phyloP scores from a whole-genome alignment of 2,888 invertebrate genomes.

The Petrolisthes cinctipes region DNA sequence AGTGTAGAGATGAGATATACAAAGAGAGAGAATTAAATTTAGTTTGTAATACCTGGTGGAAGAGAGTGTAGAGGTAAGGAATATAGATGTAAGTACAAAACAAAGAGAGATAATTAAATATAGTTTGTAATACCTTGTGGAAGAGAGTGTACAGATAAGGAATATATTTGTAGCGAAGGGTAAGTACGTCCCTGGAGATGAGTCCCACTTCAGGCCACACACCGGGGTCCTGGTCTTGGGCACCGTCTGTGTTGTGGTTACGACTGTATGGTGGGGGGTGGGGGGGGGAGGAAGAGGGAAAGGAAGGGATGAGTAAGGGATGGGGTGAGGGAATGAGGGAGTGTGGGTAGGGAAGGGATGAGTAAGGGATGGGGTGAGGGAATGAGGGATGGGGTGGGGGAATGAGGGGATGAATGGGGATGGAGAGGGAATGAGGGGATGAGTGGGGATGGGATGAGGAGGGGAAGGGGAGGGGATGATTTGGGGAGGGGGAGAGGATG shows the following conservation, averaged over 20 bases:
- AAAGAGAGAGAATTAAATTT: not conserved
- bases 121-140: not conserved
- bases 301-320: not conserved
- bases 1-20: not conserved
- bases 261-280: conserved; percentile 10
- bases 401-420: no score
- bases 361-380: not conserved
- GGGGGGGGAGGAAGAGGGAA: not conserved
- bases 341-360: not conserved
- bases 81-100: no score
- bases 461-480: not conserved
- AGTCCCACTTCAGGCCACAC: conserved; percentile 63
- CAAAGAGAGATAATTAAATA: not conserved
- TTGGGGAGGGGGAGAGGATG: not conserved
- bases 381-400: not conserved
- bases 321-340: not conserved
- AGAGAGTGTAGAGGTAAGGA: not conserved
- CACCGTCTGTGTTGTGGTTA: conserved; percentile 30
- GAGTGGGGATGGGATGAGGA: not conserved
- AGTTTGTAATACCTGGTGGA: not conserved
- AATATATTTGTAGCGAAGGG: conserved; percentile 70
- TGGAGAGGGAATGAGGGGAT: not conserved
- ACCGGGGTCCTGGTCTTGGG: conserved; percentile 61
- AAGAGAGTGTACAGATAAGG: conserved; percentile 69
- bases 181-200: conserved; percentile 65